Evolutionary conservation across 2,888 invertebrate genomes (phyloP), one percentile per base, ranked within the genome.

Genomic region (Ochropacha duplaris): DNA sequence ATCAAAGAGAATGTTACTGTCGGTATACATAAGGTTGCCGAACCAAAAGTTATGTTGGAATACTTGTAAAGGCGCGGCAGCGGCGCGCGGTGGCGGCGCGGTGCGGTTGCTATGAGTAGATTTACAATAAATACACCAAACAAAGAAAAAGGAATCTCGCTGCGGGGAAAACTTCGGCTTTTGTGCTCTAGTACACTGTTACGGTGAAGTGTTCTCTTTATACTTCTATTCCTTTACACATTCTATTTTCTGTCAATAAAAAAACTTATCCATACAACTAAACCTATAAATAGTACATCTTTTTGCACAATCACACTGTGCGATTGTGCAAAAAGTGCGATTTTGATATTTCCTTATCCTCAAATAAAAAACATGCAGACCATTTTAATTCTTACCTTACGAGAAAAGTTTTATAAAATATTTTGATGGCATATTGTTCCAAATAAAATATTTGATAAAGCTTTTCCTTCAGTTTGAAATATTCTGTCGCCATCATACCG

Each of bases 71-170:
- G 82, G 77, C 72, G 71, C 75, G 75, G n/a, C n/a, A n/a, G n/a
- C 78, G 84, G 78, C 75, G 78, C 24, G 79, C 76, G 72, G 16
- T 16, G 63, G 64, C 67, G 68, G 51, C 31, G 74, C 76, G 51
- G 51, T 34, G 22, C 24, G 52, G 31, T 6, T 81, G 87, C 88
- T 90, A 91, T 91, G 92, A 92, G 92, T 90, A 90, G 88, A 90
- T 92, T 90, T 90, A 92, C 92, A 91, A 92, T 92, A 91, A 91
- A 92, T 92, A 92, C 90, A 88, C 88, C 86, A 89, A 92, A 92
- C 92, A 92, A 92, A 91, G 91, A 89, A 91, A 91, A 90, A 90
- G 88, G 90, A 90, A 90, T 90, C 89, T 87, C 84, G 86, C 83
- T 90, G 91, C 83, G 91, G 90, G 83, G 83, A 87, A 87, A 92